A percentile compares a stretch with the other conserved stretches of the same genome.
These are phyloP conservation scores for Dryobota labecula DNA, from an alignment of 2,888 invertebrate species.

Conservation along the genomic window DNA sequence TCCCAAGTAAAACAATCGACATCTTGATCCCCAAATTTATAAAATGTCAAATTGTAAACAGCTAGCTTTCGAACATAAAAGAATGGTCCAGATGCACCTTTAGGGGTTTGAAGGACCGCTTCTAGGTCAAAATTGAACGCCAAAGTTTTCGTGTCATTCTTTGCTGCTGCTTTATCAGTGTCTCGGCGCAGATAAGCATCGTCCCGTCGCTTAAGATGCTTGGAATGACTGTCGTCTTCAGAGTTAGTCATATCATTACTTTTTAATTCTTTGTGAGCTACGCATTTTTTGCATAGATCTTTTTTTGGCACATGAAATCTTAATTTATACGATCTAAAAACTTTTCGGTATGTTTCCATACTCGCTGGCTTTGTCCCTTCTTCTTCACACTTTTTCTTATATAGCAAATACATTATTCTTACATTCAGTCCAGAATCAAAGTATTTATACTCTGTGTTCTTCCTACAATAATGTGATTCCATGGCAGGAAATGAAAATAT, in stretches of 20 bases:
- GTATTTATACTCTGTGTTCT: too few species aligned
- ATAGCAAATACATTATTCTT: too few species aligned
- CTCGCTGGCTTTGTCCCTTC: neutral
- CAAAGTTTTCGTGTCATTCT: conserved; percentile 57
- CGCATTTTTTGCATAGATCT: conserved; percentile 14
- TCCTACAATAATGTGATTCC: too few species aligned
- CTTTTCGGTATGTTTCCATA: conserved; percentile 15
- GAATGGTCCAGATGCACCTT: conserved; percentile 48
- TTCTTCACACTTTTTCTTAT: conserved; percentile 1
- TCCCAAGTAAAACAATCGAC: conserved; percentile 63
- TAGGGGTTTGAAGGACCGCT: conserved; percentile 60
- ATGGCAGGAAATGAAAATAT: too few species aligned
- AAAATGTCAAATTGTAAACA: conserved; percentile 71
- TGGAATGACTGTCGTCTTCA: neutral
- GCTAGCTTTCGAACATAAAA: too few species aligned
- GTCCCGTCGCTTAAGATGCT: conserved; percentile 22
- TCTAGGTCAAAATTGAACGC: conserved; percentile 57
- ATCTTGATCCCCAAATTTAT: conserved; percentile 69
- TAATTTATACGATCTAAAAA: conserved; percentile 27
- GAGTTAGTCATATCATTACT: neutral
- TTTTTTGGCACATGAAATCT: neutral
- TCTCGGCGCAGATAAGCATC: conserved; percentile 54
- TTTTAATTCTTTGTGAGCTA: neutral
- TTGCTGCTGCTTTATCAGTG: conserved; percentile 64
- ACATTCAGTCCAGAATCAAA: too few species aligned